Evolutionary conservation across 2,113 vertebrate species (phyloP), one percentile per base, ranked within the genome.

Genomic region (Vulpes ferrilata): DNA sequence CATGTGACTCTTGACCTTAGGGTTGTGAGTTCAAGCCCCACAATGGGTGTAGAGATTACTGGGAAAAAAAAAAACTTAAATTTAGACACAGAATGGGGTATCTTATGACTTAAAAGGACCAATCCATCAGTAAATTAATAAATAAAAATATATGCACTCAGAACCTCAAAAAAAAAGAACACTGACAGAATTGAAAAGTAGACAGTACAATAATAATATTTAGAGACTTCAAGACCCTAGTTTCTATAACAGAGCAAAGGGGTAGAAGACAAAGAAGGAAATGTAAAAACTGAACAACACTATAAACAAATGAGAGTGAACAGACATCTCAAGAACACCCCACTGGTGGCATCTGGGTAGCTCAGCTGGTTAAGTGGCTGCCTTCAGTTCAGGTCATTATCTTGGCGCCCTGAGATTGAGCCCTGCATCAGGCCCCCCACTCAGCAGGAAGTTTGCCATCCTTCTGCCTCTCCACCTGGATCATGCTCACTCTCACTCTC

Each of bases 211-310:
- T 3, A 88, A n/a, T 65, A 59, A 38, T 78, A 38, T 25, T 17
- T 43, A 11, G 48, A 65, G 19, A 32, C 13, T 22, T 38, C 22
- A 90, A 5, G 57, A 51, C 1, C 1, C n/a, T 0, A 19, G 1
- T 43, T 43, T 87, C 51, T 59, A 23, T 74, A 53, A 27, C 8
- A 67, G 60, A 30, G 2, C 55, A 74, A 59, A 3, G 38, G 15
- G 12, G 7, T 2, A 57, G 32, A 89, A 59, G 15, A 53, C 62
- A 15, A 74, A 73, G 3, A 80, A 64, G 1, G 23, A 51, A 90
- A 73, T 3, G 3, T 12, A 55, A 76, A 51, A 78, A 48, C 8
- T 35, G 51, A 87, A 62, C 15, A 71, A n/a, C 4, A 25, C 9
- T 11, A 12, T 35, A 85, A 78, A 78, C 5, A 92, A 71, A 88